Base-by-base conservation (phyloP, 2,113 vertebrate genomes). In the Pomatostomus ruficeps region DNA sequence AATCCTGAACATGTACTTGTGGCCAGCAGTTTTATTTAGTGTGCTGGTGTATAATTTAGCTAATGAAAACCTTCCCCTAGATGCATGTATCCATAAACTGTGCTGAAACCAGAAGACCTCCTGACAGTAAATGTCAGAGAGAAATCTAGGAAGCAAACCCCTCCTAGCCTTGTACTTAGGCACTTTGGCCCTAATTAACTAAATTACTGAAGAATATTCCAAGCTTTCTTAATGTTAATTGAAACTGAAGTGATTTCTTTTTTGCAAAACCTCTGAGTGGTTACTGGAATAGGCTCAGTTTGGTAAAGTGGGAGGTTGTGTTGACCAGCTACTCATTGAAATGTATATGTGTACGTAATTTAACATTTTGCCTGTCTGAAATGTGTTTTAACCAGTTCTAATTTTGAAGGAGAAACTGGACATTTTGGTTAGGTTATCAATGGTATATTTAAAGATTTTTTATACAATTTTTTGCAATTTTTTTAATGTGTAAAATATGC, bases 41-140 rank as follows among this genome's bases (percentile, higher is more conserved):
- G 12, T 78, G 23, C 66, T 77, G 66, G n/a, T 89, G 51, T 45
- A 72, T 54, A 95, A 91, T 85, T 89, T 70, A 85, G 62, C 52
- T 92, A 85, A 93, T 88, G 74, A 76, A 95, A 89, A 88, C 74
- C 87, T 70, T 94, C 45, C 65, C 7, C 3, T 82, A 87, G 73
- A 76, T 82, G 29, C 42, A 52, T 61, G 9, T 65, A 62, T 91
- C 77, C 71, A 70, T 81, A 78, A 95, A 75, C n/a, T 57, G 18
- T 66, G 66, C 77, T 43, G 63, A 91, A 93, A 81, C 45, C 54
- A 46, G 89, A 94, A 86, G 67, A 38, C 11, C 76, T 71, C 28
- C 42, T 78, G 57, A 85, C 51, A 85, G 52, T 62, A 85, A 89
- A 91, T 72, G 71, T 89, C 78, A 86, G 63, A 90, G 92, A 83